Evolutionary conservation across 1,140 invertebrate species (phyloP).

Genomic region (Ceratoteleas bidentatus): DNA sequence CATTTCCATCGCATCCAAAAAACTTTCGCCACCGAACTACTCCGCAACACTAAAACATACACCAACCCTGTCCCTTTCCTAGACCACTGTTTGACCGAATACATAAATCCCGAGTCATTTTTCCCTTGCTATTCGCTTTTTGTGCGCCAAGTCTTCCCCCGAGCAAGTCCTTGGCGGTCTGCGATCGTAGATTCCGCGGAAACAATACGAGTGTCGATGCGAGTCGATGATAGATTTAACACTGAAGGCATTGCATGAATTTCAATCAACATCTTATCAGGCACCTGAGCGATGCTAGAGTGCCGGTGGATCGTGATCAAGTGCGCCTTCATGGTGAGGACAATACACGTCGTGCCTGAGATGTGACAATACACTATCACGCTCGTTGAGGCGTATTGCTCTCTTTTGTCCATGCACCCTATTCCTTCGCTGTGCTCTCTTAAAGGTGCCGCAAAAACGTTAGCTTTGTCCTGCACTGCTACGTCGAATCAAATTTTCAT

Average conservation of each 20-base stretch:
- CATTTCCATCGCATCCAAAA: no score
- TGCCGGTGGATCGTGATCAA: slow-evolving; percentile 77
- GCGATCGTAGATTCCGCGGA: slow-evolving; percentile 67
- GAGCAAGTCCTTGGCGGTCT: slow-evolving; percentile 52
- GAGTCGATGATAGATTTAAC: slow-evolving; percentile 68
- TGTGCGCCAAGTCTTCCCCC: slow-evolving; percentile 36
- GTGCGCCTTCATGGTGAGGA: slow-evolving; percentile 79
- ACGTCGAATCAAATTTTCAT: slow-evolving; percentile 46
- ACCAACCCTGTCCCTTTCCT: background rate
- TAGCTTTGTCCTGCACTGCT: slow-evolving; percentile 68
- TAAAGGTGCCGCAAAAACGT: slow-evolving; percentile 70
- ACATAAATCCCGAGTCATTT: slow-evolving; percentile 16
- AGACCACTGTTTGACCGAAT: slow-evolving; percentile 25
- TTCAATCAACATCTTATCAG: slow-evolving; percentile 80
- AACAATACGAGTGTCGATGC: slow-evolving; percentile 69
- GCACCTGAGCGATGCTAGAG: slow-evolving; percentile 68
- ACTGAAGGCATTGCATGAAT: slow-evolving; percentile 74
- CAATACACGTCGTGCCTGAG: slow-evolving; percentile 76
- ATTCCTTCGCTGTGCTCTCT: slow-evolving; percentile 67
- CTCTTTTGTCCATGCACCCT: slow-evolving; percentile 77
- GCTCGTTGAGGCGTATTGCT: slow-evolving; percentile 77
- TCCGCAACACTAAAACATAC: no score
- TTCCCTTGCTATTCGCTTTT: slow-evolving; percentile 31
- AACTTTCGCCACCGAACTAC: no score
- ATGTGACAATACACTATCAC: slow-evolving; percentile 80